Percentiles rank a stretch among this genome's conserved stretches.
phyloP scores from a whole-genome alignment of 1,140 invertebrate species.

The Trichoplusia ni region DNA sequence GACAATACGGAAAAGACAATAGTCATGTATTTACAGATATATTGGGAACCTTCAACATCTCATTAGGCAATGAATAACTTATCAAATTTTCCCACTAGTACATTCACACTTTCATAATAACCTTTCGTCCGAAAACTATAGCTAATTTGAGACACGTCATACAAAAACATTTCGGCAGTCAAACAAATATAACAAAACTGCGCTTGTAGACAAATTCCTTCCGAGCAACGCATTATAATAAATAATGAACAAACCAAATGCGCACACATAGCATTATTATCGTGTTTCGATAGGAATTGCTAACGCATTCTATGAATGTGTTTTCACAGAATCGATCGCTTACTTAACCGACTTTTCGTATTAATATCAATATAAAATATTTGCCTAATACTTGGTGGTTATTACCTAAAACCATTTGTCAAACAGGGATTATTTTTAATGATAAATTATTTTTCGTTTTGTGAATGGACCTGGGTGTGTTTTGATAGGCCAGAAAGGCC shows the following conservation, averaged over 20 bases:
- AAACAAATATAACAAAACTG: background rate
- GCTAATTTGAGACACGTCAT: too few relatives aligned
- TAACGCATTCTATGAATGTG: constrained; percentile 19
- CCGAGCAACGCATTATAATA: background rate
- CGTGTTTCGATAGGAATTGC: constrained; percentile 9
- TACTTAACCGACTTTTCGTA: too few relatives aligned
- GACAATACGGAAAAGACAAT: background rate
- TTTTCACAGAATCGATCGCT: constrained; percentile 9
- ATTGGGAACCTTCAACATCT: background rate
- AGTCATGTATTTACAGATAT: background rate
- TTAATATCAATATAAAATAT: too few relatives aligned
- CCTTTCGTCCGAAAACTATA: too few relatives aligned
- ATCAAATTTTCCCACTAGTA: too few relatives aligned
- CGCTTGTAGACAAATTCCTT: background rate
- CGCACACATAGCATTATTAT: constrained; percentile 8
- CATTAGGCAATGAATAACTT: too few relatives aligned
- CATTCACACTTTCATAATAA: background rate
- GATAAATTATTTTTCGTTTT: too few relatives aligned
- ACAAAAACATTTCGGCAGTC: background rate
- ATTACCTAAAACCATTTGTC: too few relatives aligned
- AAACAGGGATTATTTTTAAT: too few relatives aligned
- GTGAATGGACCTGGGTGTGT: too few relatives aligned
- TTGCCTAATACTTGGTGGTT: too few relatives aligned
- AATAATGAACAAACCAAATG: constrained; percentile 9
- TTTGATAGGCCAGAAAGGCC: too few relatives aligned